A percentile compares a stretch with the other conserved stretches of the same genome.
These are phyloP conservation scores for Struthio camelus DNA, from an alignment of 2,113 vertebrate species.

Conservation along the genomic window DNA sequence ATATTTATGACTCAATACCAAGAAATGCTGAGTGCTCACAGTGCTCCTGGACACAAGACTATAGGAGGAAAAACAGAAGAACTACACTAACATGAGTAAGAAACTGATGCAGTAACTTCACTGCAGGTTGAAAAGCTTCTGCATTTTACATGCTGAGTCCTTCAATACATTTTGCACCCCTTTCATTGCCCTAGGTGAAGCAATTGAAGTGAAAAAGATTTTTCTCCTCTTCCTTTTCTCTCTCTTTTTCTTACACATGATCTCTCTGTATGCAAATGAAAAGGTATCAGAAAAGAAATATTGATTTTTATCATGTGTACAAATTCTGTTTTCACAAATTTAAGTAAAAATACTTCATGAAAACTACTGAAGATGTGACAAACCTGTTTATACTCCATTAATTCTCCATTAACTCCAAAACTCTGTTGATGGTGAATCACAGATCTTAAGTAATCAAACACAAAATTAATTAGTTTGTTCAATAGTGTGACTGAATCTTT, in stretches of 20 bases:
- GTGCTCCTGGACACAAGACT: background rate
- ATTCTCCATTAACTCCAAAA: constrained; percentile 20
- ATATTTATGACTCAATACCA: background rate
- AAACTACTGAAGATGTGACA: constrained; percentile 69
- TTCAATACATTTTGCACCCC: background rate
- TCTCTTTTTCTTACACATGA: background rate
- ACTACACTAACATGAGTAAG: background rate
- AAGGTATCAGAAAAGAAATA: constrained; percentile 17
- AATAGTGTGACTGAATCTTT: constrained; percentile 44
- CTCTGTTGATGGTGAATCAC: constrained; percentile 47
- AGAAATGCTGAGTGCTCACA: background rate
- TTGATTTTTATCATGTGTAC: constrained; percentile 44
- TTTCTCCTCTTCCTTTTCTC: background rate
- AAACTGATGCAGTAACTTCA: background rate
- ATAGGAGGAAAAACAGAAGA: background rate
- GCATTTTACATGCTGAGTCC: background rate
- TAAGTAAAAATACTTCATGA: constrained; percentile 58
- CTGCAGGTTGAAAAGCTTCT: background rate
- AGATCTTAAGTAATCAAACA: constrained; percentile 55
- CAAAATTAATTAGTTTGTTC: constrained; percentile 57
- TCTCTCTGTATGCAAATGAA: constrained; percentile 39
- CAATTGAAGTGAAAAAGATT: constrained; percentile 2
- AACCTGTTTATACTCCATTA: constrained; percentile 65
- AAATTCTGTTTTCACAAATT: constrained; percentile 61
- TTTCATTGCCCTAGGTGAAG: constrained; percentile 9